These are phyloP conservation scores for Bucco capensis DNA, from an alignment of 2,113 vertebrate species.

Conservation along the genomic window DNA sequence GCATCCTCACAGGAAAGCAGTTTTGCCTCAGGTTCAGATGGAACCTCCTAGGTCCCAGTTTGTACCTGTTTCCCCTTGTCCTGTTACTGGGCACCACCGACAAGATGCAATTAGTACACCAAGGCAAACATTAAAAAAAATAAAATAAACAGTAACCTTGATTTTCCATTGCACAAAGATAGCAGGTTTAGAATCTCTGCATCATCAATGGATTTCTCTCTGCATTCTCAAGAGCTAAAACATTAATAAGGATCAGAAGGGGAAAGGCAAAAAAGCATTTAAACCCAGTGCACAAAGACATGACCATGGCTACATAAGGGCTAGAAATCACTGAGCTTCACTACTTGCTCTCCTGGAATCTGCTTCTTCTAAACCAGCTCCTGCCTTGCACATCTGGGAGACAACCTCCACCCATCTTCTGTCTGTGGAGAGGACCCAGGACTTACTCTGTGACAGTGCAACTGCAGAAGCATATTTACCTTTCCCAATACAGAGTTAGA, in stretches of 20 bases:
- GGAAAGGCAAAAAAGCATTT: not conserved
- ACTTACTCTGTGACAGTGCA: rapidly evolving
- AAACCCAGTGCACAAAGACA: not conserved
- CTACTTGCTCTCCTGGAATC: not conserved
- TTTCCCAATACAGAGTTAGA: not conserved
- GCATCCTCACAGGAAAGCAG: no score
- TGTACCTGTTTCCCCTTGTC: no score
- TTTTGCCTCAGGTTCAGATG: no score
- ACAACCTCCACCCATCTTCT: rapidly evolving
- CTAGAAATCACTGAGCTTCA: not conserved
- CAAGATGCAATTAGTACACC: not conserved
- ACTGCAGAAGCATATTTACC: no score
- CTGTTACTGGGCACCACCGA: no score
- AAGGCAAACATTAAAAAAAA: not conserved
- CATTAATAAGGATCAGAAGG: not conserved
- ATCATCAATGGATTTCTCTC: rapidly evolving
- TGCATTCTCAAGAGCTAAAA: not conserved
- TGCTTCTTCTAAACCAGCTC: not conserved
- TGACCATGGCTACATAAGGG: rapidly evolving
- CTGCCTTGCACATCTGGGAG: not conserved
- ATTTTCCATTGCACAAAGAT: not conserved
- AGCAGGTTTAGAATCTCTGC: not conserved
- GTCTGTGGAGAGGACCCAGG: rapidly evolving
- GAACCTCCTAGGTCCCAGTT: no score
- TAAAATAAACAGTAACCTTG: not conserved